Percentiles rank a stretch among this genome's conserved stretches.
Evolutionary conservation across 2,888 invertebrate genomes (phyloP).

Genomic region (Anaspis maculata): DNA sequence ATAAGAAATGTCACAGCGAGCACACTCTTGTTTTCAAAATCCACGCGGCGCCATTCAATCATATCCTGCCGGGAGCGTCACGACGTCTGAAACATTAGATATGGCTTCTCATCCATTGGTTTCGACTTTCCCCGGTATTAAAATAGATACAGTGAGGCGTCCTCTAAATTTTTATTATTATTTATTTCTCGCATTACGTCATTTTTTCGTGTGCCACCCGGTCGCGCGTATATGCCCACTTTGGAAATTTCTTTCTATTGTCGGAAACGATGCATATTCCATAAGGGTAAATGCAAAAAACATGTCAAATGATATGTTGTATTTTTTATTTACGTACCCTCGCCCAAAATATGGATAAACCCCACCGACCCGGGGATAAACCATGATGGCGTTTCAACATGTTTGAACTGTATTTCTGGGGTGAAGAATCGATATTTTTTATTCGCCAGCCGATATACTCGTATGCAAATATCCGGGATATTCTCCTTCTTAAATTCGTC

Average conservation of each 20-base stretch:
- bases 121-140: conserved; percentile 4
- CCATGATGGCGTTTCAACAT: conserved; percentile 3
- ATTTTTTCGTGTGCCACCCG: neutral
- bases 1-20: too few species aligned
- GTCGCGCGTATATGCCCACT: too few species aligned
- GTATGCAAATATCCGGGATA: conserved; percentile 16
- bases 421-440: conserved; percentile 10
- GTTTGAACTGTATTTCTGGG: conserved; percentile 4
- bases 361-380: neutral
- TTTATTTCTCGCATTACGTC: neutral
- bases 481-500: conserved; percentile 15
- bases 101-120: conserved; percentile 2
- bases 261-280: conserved; percentile 1
- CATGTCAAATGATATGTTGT: conserved; percentile 6
- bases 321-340: too few species aligned
- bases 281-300: conserved; percentile 6
- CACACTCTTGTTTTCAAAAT: conserved; percentile 5
- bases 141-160: too few species aligned
- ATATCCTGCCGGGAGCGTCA: conserved; percentile 6
- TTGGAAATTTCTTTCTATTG: conserved; percentile 2
- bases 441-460: conserved; percentile 8
- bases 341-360: conserved; percentile 7
- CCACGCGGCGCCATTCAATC: conserved; percentile 8
- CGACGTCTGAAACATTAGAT: conserved; percentile 5
- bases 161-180: neutral